Evolutionary conservation across 1,140 invertebrate species (phyloP).

Genomic region (Bathynomus jamesi): DNA sequence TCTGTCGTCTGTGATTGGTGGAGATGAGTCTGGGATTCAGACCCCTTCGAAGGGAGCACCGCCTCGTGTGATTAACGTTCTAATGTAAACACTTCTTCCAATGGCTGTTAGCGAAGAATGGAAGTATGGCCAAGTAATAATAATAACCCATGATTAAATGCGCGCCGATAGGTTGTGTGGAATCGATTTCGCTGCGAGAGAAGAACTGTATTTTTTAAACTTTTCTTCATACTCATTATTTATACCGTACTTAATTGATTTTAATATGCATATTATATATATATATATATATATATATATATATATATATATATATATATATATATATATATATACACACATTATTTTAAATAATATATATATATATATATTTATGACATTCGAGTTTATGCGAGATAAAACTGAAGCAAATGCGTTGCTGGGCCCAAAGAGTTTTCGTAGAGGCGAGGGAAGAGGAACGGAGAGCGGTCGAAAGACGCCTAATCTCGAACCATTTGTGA

Average conservation of each 20-base stretch:
- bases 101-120: slow-evolving; percentile 1
- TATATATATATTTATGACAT: neutral
- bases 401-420: neutral
- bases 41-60: neutral
- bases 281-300: too few relatives aligned
- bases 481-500: neutral
- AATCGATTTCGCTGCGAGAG: neutral
- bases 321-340: neutral
- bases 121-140: neutral
- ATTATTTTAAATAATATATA: neutral
- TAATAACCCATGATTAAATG: neutral
- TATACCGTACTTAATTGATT: neutral
- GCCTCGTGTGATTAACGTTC: neutral
- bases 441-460: neutral
- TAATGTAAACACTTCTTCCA: slow-evolving; percentile 1
- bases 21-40: neutral
- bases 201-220: neutral
- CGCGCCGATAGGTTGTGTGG: too few relatives aligned
- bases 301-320: slow-evolving; percentile 3
- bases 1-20: neutral
- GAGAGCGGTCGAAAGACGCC: neutral
- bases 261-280: too few relatives aligned
- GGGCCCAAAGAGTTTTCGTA: neutral
- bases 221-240: neutral
- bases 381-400: neutral